Evolutionary conservation across 1,140 invertebrate genomes (phyloP).

Genomic region (Drosophila melanica): DNA sequence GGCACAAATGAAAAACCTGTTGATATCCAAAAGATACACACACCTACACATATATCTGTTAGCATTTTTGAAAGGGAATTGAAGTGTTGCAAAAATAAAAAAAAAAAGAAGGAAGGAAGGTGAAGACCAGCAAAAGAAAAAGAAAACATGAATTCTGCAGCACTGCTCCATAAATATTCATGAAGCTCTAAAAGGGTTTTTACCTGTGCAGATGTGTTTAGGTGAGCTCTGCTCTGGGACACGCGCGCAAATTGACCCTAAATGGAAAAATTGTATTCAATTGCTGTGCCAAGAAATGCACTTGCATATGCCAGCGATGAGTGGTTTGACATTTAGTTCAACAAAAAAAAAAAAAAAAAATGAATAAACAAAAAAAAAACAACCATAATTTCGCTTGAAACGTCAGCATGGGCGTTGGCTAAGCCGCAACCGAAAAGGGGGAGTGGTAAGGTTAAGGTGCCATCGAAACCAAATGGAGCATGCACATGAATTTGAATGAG

Average conservation of each 20-base stretch:
- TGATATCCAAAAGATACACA: constrained; percentile 57
- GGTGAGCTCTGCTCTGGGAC: constrained; percentile 15
- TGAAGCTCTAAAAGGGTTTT: constrained; percentile 80
- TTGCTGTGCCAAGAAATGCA: constrained; percentile 62
- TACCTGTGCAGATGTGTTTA: constrained; percentile 55
- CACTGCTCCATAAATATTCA: constrained; percentile 73
- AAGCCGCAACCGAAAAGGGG: neutral
- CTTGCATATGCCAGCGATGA: constrained; percentile 49
- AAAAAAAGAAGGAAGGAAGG: constrained; percentile 1
- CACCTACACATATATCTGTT: constrained; percentile 19
- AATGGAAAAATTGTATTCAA: constrained; percentile 66
- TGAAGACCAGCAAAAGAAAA: constrained; percentile 10
- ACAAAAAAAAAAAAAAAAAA: neutral
- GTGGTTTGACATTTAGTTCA: constrained; percentile 29
- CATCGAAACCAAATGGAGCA: constrained; percentile 34
- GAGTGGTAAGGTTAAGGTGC: neutral
- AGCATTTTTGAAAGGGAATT: constrained; percentile 54
- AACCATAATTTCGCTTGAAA: constrained; percentile 65
- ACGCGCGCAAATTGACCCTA: constrained; percentile 39
- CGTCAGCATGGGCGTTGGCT: constrained; percentile 51
- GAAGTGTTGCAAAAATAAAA: constrained; percentile 13
- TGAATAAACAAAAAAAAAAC: neutral
- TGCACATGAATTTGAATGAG: constrained; percentile 81
- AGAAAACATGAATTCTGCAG: neutral
- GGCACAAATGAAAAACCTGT: constrained; percentile 80